Evolutionary conservation across 2,113 vertebrate genomes (phyloP), one percentile per base, ranked within the genome.

Genomic region (Phaetusa simplex): DNA sequence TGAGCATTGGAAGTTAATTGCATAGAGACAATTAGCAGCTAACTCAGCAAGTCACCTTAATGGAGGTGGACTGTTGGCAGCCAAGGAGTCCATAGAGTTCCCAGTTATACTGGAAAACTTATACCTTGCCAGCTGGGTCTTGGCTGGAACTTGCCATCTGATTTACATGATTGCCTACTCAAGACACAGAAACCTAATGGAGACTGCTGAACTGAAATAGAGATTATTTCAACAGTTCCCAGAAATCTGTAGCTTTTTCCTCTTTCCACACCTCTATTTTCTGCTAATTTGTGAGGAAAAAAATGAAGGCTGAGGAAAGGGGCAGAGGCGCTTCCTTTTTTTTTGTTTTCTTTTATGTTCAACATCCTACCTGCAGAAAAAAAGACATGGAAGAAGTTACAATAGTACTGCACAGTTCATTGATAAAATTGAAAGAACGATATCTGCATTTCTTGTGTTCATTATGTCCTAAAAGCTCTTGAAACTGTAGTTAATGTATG

Each of bases 41-140:
- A 90, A 85, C 32, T 93, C 70, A 79, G 93, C 58, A 82, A 69
- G 73, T 72, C 69, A 84, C 43, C 77, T 95, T 93, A 93, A 84
- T 76, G 91, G 52, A 89, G 50, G 69, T 79, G 72, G 59, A 50
- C 61, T 76, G 11, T 18, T 90, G 84, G 89, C 87, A 93, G 70
- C 27, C 69, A 85, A 65, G 84, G 58, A 69, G 21, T 56, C 65
- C 38, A 13, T 1, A 32, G 30, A 12, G 23, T 67, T 84, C 40
- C 43, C 29, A 79, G 43, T 84, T 87, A 76, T 10, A 53, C 30
- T 40, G 73, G 47, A 87, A 88, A 93, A 61, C 36, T 32, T n/a
- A 24, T 0, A 27, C 61, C 8, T 79, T 91, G 70, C 34, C 70
- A 96, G 22, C 20, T 82, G 55, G 4, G 61, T 81, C 80, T 86